Conservation (phyloP, 2,888 invertebrate genomes). For the Epinotia bilunana region DNA sequence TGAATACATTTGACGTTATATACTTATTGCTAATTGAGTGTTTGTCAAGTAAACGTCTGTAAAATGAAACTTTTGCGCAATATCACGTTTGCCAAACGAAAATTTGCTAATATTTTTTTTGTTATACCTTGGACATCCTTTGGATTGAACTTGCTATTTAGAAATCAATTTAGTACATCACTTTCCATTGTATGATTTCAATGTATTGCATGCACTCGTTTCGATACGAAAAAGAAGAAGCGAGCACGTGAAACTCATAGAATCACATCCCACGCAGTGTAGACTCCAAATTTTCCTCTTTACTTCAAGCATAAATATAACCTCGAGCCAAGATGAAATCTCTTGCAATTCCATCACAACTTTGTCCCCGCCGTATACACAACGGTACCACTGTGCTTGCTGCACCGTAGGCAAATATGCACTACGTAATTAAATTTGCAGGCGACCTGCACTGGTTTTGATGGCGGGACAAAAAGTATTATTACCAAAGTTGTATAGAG, state of each 20-base stretch:
- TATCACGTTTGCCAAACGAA: no score
- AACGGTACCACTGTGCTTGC: conserved; percentile 10
- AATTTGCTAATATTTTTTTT: no score
- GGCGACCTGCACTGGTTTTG: background rate
- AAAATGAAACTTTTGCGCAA: no score
- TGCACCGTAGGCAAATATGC: conserved; percentile 8
- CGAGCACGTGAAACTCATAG: background rate
- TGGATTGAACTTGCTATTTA: background rate
- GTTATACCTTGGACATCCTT: no score
- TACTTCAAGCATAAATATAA: background rate
- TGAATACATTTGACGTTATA: no score
- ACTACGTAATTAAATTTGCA: conserved; percentile 23
- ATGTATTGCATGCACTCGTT: background rate
- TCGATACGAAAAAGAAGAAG: background rate
- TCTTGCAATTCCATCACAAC: conserved; percentile 14
- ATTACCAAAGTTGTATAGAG: background rate
- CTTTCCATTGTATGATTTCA: no score
- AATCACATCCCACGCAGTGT: background rate
- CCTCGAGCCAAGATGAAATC: background rate
- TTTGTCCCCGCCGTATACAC: conserved; percentile 14
- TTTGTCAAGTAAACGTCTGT: no score
- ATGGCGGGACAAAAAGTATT: background rate
- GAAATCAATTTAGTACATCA: background rate
- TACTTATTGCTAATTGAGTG: no score
- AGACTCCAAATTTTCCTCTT: no score